Base-by-base conservation (phyloP, 2,113 vertebrate species). In the Pseudolaguvia tuberculata region DNA sequence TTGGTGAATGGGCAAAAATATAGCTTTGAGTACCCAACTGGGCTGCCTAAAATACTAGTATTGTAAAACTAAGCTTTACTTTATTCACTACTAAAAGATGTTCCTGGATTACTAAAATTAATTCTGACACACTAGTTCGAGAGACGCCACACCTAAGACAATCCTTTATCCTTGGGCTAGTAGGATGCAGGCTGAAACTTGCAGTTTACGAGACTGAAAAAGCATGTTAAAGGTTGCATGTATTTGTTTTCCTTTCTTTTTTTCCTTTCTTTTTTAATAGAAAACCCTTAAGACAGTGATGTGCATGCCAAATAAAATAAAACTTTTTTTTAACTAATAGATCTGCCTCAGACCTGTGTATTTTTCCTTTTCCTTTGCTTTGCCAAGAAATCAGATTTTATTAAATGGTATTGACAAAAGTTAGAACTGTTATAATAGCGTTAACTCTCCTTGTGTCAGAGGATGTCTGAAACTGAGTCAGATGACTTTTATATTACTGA, bases 181-280 rank as follows among this genome's bases (percentile, higher is more conserved):
- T 47, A 29, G n/a, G 51, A 66, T 21, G 20, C 65, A 76, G 27
- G 73, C 21, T 59, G 20, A 35, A 69, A 69, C 53, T 42, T 76
- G 74, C 27, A 55, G 25, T 31, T 29, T 66, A 21, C 15, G 1
- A 9, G 17, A 15, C 35, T 23, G 29, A 45, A 25, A 27, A 35
- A 21, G 48, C 57, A 18, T 15, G 48, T 62, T 52, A 4, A 62
- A n/a, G 12, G 45, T 63, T 55, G 61, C 18, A 65, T 9, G 5
- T 55, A 25, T 39, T 13, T 9, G 35, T 47, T 55, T 57, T 51
- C 11, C 17, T 35, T 59, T 20, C 21, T 29, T 25, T 31, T 25
- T 35, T 50, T 50, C 6, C 6, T 35, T 35, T 35, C 6, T 35
- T 35, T 6, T n/a, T n/a, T n/a, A 35, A 35, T 25, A 3, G 4